Conservation (phyloP, 2,113 vertebrate genomes). For the Osmerus eperlanus region DNA sequence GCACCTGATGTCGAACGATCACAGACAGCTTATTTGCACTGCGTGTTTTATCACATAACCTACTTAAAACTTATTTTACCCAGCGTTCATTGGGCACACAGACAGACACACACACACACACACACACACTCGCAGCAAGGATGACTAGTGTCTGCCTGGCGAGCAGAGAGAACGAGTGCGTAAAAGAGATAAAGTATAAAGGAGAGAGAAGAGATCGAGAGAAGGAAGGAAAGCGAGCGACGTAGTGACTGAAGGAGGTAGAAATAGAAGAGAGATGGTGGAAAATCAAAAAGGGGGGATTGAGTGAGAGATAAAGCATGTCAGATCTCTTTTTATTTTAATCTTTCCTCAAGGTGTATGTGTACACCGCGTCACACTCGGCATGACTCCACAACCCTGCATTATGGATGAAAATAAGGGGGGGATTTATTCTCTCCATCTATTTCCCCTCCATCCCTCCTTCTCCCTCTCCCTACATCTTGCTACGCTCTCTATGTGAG, state of each 20-base stretch:
- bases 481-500: constrained; percentile 50
- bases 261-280: not conserved
- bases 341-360: constrained; percentile 1
- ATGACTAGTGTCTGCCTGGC: not conserved
- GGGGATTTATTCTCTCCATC: constrained; percentile 27
- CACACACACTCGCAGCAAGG: not conserved
- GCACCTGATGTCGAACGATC: not conserved
- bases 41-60: too few relatives aligned
- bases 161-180: not conserved
- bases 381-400: constrained; percentile 55
- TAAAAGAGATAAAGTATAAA: not conserved
- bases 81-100: not conserved
- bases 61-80: constrained; percentile 11
- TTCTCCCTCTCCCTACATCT: constrained; percentile 16
- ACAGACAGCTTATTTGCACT: too few relatives aligned
- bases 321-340: not conserved
- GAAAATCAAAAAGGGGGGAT: not conserved
- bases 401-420: constrained; percentile 61
- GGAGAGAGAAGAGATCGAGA: not conserved
- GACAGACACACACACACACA: too few relatives aligned
- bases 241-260: constrained; percentile 14
- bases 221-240: constrained; percentile 4
- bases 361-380: constrained; percentile 16
- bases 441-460: not conserved
- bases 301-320: not conserved